Evolutionary conservation across 2,797 vertebrate genomes (phyloP).

Genomic region (Pangasius larnaudii): DNA sequence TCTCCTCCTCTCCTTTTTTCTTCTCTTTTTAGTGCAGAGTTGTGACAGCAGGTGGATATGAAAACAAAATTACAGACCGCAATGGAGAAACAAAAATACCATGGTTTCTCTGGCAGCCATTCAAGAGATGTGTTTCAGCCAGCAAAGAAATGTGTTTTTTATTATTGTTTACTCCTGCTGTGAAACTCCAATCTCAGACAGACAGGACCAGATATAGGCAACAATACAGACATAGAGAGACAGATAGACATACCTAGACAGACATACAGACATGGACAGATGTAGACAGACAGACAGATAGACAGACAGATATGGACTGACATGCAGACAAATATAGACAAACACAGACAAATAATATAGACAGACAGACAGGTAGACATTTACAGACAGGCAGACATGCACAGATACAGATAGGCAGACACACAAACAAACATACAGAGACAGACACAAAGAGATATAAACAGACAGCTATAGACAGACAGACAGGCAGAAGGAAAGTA

Average conservation of each 20-base stretch:
- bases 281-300: background rate
- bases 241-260: background rate
- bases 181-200: constrained; percentile 10
- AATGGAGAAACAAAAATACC: constrained; percentile 49
- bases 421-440: too few relatives aligned
- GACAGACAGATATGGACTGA: background rate
- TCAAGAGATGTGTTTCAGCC: constrained; percentile 38
- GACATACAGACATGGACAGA: background rate
- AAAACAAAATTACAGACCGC: constrained; percentile 60
- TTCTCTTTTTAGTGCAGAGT: constrained; percentile 50
- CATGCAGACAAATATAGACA: background rate
- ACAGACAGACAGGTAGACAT: background rate
- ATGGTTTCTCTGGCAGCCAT: constrained; percentile 38
- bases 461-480: background rate
- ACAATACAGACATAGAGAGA: background rate
- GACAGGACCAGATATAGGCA: too few relatives aligned
- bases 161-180: constrained; percentile 45
- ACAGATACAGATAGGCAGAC: background rate
- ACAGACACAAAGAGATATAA: too few relatives aligned
- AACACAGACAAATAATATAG: background rate
- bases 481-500: background rate
- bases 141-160: constrained; percentile 37
- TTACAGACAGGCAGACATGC: background rate
- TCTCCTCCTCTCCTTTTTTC: constrained; percentile 35
- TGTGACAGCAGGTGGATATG: constrained; percentile 61